Evolutionary conservation across 2,888 invertebrate species (phyloP).

Genomic region (Timema podura): DNA sequence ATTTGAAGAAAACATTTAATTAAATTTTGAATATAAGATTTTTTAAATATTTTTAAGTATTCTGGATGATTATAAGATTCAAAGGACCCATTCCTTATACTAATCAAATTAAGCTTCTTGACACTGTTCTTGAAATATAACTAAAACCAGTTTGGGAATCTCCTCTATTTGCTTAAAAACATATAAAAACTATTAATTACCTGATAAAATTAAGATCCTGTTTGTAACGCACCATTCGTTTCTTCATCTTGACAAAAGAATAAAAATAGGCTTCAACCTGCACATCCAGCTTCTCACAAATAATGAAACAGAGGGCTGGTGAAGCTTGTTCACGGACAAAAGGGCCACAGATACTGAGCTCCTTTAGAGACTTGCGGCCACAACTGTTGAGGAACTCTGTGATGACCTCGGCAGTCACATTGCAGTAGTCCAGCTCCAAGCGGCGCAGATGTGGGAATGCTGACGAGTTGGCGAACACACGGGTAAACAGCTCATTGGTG

Average conservation of each 20-base stretch:
- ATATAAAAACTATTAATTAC: too few relatives aligned
- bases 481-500: constrained; percentile 29
- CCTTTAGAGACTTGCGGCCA: constrained; percentile 29
- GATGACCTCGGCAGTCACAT: constrained; percentile 31
- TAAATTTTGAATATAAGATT: too few relatives aligned
- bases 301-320: constrained; percentile 30
- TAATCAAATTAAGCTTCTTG: too few relatives aligned
- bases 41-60: too few relatives aligned
- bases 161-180: too few relatives aligned
- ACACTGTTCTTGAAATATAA: too few relatives aligned
- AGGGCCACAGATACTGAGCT: constrained; percentile 33
- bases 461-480: constrained; percentile 27
- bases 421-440: constrained; percentile 32
- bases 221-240: constrained; percentile 31
- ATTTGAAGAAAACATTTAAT: too few relatives aligned
- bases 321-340: constrained; percentile 33
- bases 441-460: constrained; percentile 30
- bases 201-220: constrained; percentile 27
- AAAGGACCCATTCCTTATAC: too few relatives aligned
- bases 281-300: constrained; percentile 32
- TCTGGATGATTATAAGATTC: too few relatives aligned
- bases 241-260: constrained; percentile 32
- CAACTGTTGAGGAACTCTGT: constrained; percentile 30
- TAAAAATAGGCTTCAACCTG: constrained; percentile 32
- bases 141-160: too few relatives aligned